These are phyloP conservation scores for Acipenser transmontanus DNA, from an alignment of 2,797 vertebrate genomes.

Conservation along the genomic window DNA sequence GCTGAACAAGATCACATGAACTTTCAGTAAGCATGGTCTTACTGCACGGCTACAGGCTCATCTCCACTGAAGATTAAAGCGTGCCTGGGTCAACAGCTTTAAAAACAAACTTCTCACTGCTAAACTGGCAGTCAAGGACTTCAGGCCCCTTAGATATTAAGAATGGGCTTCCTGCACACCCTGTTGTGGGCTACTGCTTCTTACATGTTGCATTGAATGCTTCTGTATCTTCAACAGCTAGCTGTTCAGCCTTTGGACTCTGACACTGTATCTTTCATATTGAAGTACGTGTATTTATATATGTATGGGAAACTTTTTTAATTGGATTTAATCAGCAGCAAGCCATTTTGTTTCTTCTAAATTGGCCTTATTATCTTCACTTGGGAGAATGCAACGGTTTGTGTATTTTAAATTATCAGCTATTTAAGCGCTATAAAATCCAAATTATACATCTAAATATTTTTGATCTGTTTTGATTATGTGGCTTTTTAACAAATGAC, in stretches of 20 bases:
- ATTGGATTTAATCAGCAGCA: constrained; percentile 12
- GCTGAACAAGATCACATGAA: too few species aligned
- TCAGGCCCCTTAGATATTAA: too few species aligned
- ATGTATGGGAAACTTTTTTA: constrained; percentile 20
- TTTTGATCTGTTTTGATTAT: constrained; percentile 5
- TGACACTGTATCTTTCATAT: constrained; percentile 17
- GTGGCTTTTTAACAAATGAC: not conserved
- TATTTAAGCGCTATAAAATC: constrained; percentile 10
- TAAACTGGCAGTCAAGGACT: too few species aligned
- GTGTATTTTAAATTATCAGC: constrained; percentile 8
- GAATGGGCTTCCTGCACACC: too few species aligned
- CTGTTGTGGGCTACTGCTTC: too few species aligned
- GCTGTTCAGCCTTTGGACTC: constrained; percentile 19
- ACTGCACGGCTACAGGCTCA: too few species aligned
- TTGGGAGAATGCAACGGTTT: constrained; percentile 12
- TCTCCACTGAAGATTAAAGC: too few species aligned
- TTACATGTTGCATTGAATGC: not conserved
- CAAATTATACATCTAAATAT: constrained; percentile 5
- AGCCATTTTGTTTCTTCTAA: constrained; percentile 19
- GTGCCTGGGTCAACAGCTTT: too few species aligned
- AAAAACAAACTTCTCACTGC: too few species aligned
- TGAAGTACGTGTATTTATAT: constrained; percentile 16
- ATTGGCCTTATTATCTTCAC: constrained; percentile 18
- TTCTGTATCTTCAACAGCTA: constrained; percentile 19
- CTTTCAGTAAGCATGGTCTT: too few species aligned